Conservation (phyloP, 2,888 invertebrate genomes). For the Oscheius sp. region DNA sequence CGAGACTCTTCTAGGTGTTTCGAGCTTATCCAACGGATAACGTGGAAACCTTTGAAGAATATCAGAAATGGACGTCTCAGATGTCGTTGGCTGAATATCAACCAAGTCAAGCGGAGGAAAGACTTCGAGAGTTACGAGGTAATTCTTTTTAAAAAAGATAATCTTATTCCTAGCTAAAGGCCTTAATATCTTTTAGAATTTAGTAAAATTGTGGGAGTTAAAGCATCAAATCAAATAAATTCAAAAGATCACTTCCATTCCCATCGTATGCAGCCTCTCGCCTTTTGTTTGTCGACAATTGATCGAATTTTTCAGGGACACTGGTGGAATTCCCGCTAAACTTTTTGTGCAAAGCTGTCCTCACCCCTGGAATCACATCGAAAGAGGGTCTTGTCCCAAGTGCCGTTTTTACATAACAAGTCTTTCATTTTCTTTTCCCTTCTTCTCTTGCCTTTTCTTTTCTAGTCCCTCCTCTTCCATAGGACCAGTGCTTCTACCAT, state of each 20-base stretch:
- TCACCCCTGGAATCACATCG: constrained; percentile 83
- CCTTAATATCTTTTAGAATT: background rate
- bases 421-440: background rate
- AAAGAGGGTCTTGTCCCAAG: constrained; percentile 93
- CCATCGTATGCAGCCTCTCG: background rate
- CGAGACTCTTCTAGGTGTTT: constrained; percentile 78
- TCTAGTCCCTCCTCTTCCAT: background rate
- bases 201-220: background rate
- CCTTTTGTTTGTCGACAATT: background rate
- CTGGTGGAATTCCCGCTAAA: constrained; percentile 87
- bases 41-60: constrained; percentile 82
- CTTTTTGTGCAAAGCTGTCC: constrained; percentile 85
- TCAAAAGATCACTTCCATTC: background rate
- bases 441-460: constrained; percentile 9
- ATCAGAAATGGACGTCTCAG: constrained; percentile 81
- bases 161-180: background rate
- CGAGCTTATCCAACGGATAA: constrained; percentile 86
- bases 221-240: background rate
- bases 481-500: constrained; percentile 14
- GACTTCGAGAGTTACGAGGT: constrained; percentile 70
- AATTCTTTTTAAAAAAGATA: background rate
- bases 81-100: constrained; percentile 80
- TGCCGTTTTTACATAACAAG: constrained; percentile 82
- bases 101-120: constrained; percentile 72
- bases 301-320: constrained; percentile 78